phyloP scores from a whole-genome alignment of 2,888 invertebrate species.

The Caenorhabditis sp. region DNA sequence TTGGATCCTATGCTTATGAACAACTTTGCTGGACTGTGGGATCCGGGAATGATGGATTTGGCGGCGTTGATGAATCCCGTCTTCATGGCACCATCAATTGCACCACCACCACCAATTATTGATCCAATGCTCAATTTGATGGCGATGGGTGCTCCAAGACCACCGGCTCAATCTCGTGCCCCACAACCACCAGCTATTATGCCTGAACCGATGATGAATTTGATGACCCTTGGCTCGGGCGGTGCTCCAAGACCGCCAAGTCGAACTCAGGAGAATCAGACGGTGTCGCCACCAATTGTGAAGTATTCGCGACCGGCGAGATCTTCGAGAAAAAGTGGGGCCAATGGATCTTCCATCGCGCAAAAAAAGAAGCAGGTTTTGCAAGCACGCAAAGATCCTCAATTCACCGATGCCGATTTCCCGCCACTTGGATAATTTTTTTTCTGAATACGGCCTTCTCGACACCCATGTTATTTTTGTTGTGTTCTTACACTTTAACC shows the following conservation, averaged over 20 bases:
- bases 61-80: background rate
- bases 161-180: background rate
- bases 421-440: constrained; percentile 24
- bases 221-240: constrained; percentile 18
- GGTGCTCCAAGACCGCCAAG: constrained; percentile 33
- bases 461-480: background rate
- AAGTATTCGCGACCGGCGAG: constrained; percentile 26
- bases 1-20: background rate
- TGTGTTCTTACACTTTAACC: background rate
- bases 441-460: too few relatives aligned
- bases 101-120: background rate
- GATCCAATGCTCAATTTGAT: background rate
- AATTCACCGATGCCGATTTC: constrained; percentile 33
- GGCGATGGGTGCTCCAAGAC: constrained; percentile 30
- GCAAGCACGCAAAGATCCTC: background rate
- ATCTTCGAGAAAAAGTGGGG: constrained; percentile 13
- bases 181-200: background rate
- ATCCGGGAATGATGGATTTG: background rate
- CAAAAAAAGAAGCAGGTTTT: constrained; percentile 8
- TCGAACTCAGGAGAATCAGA: background rate
- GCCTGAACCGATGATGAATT: background rate
- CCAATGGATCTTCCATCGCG: constrained; percentile 14
- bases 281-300: background rate
- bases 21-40: background rate
- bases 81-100: background rate